Conservation (phyloP, 2,113 vertebrate genomes). For the Cariama cristata region DNA sequence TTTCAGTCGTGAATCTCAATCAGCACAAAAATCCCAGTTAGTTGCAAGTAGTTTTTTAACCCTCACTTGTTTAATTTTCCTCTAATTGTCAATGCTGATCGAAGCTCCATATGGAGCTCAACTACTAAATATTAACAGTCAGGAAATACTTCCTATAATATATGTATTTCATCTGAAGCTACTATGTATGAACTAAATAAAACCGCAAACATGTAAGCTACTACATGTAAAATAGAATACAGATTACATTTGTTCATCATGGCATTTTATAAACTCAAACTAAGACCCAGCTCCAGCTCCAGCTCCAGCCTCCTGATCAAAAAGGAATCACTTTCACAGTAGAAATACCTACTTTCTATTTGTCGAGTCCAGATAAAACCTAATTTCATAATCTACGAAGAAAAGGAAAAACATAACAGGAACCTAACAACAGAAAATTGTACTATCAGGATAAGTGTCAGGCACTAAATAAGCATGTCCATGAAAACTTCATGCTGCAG, state of each 20-base stretch:
- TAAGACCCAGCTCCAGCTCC: background rate
- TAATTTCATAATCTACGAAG: slow-evolving; percentile 41
- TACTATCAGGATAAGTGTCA: slow-evolving; percentile 1
- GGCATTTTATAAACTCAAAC: background rate
- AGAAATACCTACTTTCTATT: background rate
- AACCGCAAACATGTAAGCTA: background rate
- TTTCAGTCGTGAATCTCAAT: background rate
- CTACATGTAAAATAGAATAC: background rate
- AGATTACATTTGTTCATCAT: background rate
- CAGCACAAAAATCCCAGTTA: background rate
- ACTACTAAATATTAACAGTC: background rate
- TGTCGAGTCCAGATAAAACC: slow-evolving; percentile 20
- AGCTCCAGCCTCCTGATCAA: background rate
- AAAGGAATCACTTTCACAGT: background rate
- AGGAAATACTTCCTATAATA: background rate
- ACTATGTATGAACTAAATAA: background rate
- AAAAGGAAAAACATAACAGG: background rate
- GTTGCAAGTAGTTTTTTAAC: background rate
- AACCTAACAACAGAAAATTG: slow-evolving; percentile 23
- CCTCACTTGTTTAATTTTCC: background rate
- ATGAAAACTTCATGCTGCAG: background rate
- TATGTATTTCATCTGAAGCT: background rate
- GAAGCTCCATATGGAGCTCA: background rate
- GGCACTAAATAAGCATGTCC: background rate
- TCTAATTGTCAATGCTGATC: background rate